Evolutionary conservation across 2,113 vertebrate genomes (phyloP), one percentile per base, ranked within the genome.

Genomic region (Nyctibius bracteatus): DNA sequence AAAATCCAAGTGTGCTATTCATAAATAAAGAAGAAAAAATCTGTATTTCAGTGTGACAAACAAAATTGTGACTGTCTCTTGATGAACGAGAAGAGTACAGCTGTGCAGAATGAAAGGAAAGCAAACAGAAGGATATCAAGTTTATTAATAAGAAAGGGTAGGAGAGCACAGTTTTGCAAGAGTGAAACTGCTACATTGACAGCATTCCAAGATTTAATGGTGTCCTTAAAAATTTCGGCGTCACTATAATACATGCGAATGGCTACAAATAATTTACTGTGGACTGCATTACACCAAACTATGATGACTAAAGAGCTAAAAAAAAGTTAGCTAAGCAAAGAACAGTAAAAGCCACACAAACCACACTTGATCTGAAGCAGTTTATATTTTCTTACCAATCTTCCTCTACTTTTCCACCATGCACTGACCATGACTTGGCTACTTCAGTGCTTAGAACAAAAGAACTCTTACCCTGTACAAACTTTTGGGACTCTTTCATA

Each of bases 101-200:
- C 83, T 96, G 95, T 92, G 68, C 57, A 92, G 73, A 84, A 78
- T 88, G 72, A 95, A 80, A 97, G 55, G 43, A 83, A 73, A 93
- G 20, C 44, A 95, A 96, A 88, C 77, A 88, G 80, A 86, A 91
- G 27, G 65, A 63, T 74, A 73, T 44, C 43, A 84, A 86, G 59
- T 74, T 94, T 96, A 92, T 91, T 91, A 95, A 94, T 90, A 87
- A 58, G 92, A 85, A 86, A 57, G 73, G 35, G 27, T 86, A 82
- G 20, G 12, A 71, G 30, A 89, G 9, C 28, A 58, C 5, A 65
- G 24, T 44, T 93, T 77, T 84, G 28, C 31, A 79, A 79, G 37
- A 43, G 33, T 63, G 41, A 86, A 91, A 83, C 57, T 87, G 12
- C 9, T 57, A 57, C 3, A 6, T 65, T 78, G 44, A 80, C 39